These are phyloP conservation scores for Thecocarcelia acutangulata DNA, from an alignment of 2,888 invertebrate genomes.

Conservation along the genomic window DNA sequence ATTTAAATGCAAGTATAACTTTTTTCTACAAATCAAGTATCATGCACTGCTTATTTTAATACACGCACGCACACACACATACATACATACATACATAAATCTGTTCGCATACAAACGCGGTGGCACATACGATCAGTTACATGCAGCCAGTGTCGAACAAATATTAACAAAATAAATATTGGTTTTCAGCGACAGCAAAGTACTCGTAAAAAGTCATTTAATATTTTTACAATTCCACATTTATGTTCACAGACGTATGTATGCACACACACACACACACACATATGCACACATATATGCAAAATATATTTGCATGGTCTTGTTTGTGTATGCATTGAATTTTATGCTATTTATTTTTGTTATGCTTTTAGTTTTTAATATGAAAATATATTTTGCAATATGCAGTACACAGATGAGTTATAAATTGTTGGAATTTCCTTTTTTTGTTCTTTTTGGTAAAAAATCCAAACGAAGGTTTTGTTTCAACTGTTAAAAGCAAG, in stretches of 20 bases:
- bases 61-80: too few species aligned
- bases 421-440: conserved; percentile 36
- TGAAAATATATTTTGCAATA: conserved; percentile 20
- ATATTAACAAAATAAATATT: conserved; percentile 67
- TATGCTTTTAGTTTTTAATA: conserved; percentile 35
- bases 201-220: conserved; percentile 66
- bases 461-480: conserved; percentile 33
- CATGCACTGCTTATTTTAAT: too few species aligned
- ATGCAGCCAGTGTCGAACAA: conserved; percentile 56
- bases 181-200: conserved; percentile 60
- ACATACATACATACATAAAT: too few species aligned
- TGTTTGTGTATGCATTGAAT: conserved; percentile 32
- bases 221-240: conserved; percentile 28
- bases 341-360: conserved; percentile 38
- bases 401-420: conserved; percentile 17
- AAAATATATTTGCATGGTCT: background rate
- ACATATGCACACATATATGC: too few species aligned
- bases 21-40: too few species aligned
- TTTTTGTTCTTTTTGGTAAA: background rate
- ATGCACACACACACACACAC: background rate
- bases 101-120: background rate
- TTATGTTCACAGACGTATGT: background rate
- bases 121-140: background rate
- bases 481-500: conserved; percentile 43
- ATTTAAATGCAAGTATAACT: too few species aligned